A percentile compares a stretch with the other conserved stretches of the same genome.
Evolutionary conservation across 30 jellyfish, hydroid and myxozoan genomes (phyloP).

Genomic region (Pelagia noctiluca): DNA sequence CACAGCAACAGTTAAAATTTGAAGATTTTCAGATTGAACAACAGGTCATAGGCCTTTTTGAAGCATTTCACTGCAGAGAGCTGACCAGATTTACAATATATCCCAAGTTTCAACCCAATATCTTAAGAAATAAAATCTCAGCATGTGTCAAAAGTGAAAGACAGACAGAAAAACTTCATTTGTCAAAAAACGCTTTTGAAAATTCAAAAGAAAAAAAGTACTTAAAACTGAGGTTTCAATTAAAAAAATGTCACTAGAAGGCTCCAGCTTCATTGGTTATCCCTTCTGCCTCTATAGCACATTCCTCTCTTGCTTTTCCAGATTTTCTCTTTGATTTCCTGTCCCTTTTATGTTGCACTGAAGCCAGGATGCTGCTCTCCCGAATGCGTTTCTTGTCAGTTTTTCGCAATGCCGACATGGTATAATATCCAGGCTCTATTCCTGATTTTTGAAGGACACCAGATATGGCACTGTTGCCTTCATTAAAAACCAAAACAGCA

Average conservation of each 20-base stretch:
- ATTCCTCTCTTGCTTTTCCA: slow-evolving; percentile 3
- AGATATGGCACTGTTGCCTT: slow-evolving; percentile 5
- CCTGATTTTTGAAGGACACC: neutral
- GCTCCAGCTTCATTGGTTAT: neutral
- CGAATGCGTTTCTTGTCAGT: slow-evolving; percentile 10
- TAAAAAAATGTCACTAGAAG: neutral
- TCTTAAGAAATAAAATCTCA: too few species aligned
- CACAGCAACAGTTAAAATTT: too few species aligned
- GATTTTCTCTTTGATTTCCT: neutral
- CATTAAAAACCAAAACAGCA: slow-evolving; percentile 25
- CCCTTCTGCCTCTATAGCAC: neutral
- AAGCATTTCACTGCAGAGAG: too few species aligned
- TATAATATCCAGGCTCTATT: neutral
- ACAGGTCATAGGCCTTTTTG: too few species aligned
- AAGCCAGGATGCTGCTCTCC: neutral
- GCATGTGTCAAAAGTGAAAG: too few species aligned
- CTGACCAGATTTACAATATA: too few species aligned
- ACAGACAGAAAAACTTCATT: too few species aligned
- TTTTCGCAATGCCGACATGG: neutral
- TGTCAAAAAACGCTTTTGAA: too few species aligned
- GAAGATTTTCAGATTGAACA: too few species aligned
- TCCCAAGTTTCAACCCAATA: too few species aligned
- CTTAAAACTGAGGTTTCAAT: too few species aligned
- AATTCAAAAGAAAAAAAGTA: too few species aligned
- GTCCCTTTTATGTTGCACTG: neutral